Evolutionary conservation across 64 coral and sea anemone species (phyloP).

Genomic region (Acropora yongei): DNA sequence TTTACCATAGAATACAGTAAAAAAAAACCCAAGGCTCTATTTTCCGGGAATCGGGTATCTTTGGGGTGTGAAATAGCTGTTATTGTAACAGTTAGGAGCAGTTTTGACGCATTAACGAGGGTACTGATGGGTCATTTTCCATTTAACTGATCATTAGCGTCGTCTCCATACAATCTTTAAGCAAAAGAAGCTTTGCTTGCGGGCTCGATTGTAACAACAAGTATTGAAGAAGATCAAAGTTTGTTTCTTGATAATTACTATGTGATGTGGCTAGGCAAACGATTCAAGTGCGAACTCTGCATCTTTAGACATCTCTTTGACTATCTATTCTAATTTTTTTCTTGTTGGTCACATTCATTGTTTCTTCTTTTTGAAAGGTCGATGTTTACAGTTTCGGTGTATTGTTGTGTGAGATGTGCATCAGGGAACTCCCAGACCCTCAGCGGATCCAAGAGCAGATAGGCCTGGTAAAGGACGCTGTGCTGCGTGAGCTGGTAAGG

Average conservation of each 20-base stretch:
- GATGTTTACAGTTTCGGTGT: slow-evolving; percentile 91
- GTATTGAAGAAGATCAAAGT: background rate
- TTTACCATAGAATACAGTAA: too few relatives aligned
- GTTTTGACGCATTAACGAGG: too few relatives aligned
- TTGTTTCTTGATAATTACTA: too few relatives aligned
- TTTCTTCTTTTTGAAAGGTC: slow-evolving; percentile 15
- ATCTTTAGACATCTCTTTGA: background rate
- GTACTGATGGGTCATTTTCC: too few relatives aligned
- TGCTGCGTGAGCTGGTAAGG: slow-evolving; percentile 82
- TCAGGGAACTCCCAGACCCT: slow-evolving; percentile 89
- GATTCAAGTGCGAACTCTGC: too few relatives aligned
- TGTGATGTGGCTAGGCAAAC: background rate
- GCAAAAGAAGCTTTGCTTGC: too few relatives aligned
- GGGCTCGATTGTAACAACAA: background rate
- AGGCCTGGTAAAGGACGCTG: slow-evolving; percentile 77
- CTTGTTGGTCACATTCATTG: background rate
- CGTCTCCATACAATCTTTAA: too few relatives aligned
- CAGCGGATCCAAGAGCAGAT: slow-evolving; percentile 86
- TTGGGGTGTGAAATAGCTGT: too few relatives aligned
- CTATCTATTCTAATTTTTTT: background rate
- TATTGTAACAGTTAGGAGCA: too few relatives aligned
- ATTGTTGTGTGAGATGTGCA: slow-evolving; percentile 93
- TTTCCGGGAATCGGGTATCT: too few relatives aligned
- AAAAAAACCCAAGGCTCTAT: too few relatives aligned
- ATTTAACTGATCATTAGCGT: too few relatives aligned